Percentiles rank a stretch among this genome's conserved stretches.
Evolutionary conservation across 64 coral and sea anemone species (phyloP).

Genomic region (Stichodactyla mertensii): DNA sequence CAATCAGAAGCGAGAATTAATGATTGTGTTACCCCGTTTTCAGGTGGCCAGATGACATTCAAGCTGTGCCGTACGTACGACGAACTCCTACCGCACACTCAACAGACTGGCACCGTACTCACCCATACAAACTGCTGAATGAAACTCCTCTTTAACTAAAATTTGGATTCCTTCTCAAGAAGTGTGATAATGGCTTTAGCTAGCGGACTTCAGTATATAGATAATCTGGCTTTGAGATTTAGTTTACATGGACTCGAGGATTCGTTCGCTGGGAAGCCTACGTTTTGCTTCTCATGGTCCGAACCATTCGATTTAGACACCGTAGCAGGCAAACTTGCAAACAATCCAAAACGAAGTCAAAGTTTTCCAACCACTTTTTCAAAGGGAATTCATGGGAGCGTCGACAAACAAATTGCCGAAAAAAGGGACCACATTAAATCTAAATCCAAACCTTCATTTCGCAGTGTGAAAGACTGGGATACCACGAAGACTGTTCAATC

Average conservation of each 20-base stretch:
- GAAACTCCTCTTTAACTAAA: not conserved
- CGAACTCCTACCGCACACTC: not conserved
- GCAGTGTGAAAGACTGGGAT: not conserved
- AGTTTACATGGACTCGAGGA: constrained; percentile 47
- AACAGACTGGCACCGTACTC: not conserved
- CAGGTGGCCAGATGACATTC: constrained; percentile 63
- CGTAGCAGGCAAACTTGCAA: constrained; percentile 40
- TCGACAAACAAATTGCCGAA: not conserved
- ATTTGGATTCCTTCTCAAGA: not conserved
- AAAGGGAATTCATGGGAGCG: not conserved
- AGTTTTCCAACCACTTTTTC: constrained; percentile 34
- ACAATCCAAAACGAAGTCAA: constrained; percentile 56
- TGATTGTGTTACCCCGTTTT: constrained; percentile 45
- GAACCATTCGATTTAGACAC: constrained; percentile 59
- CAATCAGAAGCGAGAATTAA: constrained; percentile 43
- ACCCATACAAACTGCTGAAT: not conserved
- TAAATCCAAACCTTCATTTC: not conserved
- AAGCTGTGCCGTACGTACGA: constrained; percentile 29
- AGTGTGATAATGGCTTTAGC: constrained; percentile 30
- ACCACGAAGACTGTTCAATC: not conserved
- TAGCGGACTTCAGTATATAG: constrained; percentile 42
- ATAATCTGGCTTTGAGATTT: constrained; percentile 38
- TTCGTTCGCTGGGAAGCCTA: constrained; percentile 28
- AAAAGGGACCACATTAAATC: not conserved
- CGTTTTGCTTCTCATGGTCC: constrained; percentile 59